A percentile compares a stretch with the other conserved stretches of the same genome.
phyloP scores from a whole-genome alignment of 2,113 vertebrate genomes.

The Hippocampus guttulatus region DNA sequence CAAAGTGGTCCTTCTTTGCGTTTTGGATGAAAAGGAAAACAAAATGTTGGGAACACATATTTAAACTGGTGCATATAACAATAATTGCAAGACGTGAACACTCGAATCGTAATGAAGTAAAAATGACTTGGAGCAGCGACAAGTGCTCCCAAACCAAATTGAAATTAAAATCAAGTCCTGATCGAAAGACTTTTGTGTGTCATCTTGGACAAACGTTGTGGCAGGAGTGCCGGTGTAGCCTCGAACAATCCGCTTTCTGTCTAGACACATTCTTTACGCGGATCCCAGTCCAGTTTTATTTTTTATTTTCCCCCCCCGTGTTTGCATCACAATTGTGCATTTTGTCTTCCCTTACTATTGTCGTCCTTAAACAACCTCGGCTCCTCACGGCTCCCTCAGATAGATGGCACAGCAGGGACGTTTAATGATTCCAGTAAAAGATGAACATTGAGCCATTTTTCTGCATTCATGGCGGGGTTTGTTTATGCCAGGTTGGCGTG shows the following conservation, averaged over 20 bases:
- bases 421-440: constrained; percentile 59
- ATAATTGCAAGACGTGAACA: no score
- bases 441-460: constrained; percentile 53
- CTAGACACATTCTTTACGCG: not conserved
- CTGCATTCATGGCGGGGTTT: constrained; percentile 31
- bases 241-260: not conserved
- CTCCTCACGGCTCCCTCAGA: constrained; percentile 46
- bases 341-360: constrained; percentile 41
- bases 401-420: constrained; percentile 47
- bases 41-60: no score
- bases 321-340: constrained; percentile 28
- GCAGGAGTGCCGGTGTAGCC: not conserved
- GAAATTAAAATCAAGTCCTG: no score
- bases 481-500: constrained; percentile 21
- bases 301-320: constrained; percentile 6
- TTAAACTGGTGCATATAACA: no score
- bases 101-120: no score
- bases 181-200: no score
- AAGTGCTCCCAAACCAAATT: no score
- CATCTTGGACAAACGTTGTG: no score
- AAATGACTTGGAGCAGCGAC: no score
- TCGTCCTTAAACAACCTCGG: constrained; percentile 35
- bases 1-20: no score
- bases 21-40: no score
- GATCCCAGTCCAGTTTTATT: constrained; percentile 2